phyloP scores from a whole-genome alignment of 2,797 vertebrate genomes.

The Gymnothorax javanicus region DNA sequence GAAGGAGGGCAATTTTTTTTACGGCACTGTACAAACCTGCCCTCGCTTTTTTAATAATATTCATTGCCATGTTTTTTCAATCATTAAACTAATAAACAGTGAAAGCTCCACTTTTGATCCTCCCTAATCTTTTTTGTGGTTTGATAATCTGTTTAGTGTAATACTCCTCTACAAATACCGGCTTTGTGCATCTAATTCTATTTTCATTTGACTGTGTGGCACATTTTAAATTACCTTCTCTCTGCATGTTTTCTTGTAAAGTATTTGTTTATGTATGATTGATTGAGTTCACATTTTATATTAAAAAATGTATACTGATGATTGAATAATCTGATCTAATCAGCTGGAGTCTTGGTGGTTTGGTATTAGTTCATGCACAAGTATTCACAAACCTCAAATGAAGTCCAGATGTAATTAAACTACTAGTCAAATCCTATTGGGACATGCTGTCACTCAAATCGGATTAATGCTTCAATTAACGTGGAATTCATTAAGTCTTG shows the following conservation, averaged over 20 bases:
- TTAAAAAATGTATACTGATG: neutral
- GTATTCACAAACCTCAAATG: conserved; percentile 1
- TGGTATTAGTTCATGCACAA: neutral
- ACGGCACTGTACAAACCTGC: no score
- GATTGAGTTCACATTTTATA: neutral
- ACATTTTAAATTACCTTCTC: neutral
- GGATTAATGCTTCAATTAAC: conserved; percentile 21
- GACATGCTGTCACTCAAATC: conserved; percentile 13
- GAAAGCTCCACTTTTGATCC: neutral
- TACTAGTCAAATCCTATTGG: conserved; percentile 8
- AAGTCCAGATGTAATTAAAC: conserved; percentile 23
- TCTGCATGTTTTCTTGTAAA: neutral
- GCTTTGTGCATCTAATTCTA: neutral
- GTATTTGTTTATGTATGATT: neutral
- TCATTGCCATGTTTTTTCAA: no score
- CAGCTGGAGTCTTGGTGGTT: conserved; percentile 9
- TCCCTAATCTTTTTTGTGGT: neutral
- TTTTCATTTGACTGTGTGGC: neutral
- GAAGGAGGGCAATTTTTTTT: no score
- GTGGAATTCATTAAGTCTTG: neutral
- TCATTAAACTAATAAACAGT: no score
- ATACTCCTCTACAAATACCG: neutral
- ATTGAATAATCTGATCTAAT: neutral
- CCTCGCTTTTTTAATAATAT: no score
- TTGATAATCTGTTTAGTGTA: neutral